Evolutionary conservation across 2,797 vertebrate species (phyloP), one percentile per base, ranked within the genome.

Genomic region (Pseudochaenichthys georgianus): DNA sequence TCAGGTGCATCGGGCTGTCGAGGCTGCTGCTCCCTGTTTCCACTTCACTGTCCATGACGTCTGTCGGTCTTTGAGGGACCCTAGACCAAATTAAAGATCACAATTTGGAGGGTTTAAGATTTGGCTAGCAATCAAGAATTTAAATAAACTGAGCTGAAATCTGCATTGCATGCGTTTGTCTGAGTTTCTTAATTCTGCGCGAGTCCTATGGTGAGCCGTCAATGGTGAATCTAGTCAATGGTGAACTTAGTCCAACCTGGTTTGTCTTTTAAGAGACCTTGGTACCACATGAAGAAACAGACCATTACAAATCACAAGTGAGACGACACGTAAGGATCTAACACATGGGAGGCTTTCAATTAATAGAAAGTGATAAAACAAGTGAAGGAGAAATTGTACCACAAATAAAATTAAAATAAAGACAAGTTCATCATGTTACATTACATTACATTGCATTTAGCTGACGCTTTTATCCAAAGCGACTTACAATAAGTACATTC

Each of bases 21-120:
- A 48, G 78, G 34, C 70, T 60, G 51, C 12, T 45, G 48, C 71
- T 70, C 74, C 79, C 73, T 3, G 15, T 45, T 70, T 51, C 88
- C 55, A 71, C 66, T 12, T 87, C 84, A 50, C 64, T 83, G 63
- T 89, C 83, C 91, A 91, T 93, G 17, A 12, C 46, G 74, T 34
- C 7, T 31, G 28, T 28, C 13, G 2, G 50, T 12, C 78, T 76
- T 34, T 64, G 28, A 64, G 2, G 1, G 48, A 69, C 46, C 31
- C 78, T 84, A 54, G 16, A 46, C 2, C 21, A 80, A 60, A 69
- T 8, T 42, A 47, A 1, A 45, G 2, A 61, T 38, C 13, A 57
- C 42, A 54, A 43, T 31, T 43, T 2, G 2, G 21, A 62, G 21
- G 7, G 13, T 28, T 28, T 69, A 23, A 3, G 3, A 65, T 38